A percentile compares a stretch with the other conserved stretches of the same genome.
phyloP scores from a whole-genome alignment of 2,113 vertebrate genomes.

The Eulemur rufifrons region DNA sequence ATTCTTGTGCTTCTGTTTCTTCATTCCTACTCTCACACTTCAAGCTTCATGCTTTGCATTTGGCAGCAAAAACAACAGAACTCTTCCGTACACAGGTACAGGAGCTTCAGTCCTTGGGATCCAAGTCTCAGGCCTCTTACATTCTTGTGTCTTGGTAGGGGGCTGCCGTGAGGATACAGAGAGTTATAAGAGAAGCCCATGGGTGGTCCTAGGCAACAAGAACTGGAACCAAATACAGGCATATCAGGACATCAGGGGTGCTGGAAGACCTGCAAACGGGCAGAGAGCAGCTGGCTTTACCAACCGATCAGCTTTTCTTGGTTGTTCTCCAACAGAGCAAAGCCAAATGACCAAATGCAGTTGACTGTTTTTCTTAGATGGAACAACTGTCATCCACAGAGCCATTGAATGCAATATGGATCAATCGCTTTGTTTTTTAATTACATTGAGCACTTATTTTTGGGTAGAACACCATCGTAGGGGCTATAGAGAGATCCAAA shows the following conservation, averaged over 20 bases:
- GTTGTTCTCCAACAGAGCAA: not conserved
- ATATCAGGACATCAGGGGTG: not conserved
- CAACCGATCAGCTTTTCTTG: not conserved
- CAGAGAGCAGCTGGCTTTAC: not conserved
- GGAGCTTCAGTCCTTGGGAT: not conserved
- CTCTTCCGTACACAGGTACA: not conserved
- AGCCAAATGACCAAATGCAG: not conserved
- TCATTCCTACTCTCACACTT: not conserved
- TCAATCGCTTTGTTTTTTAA: not conserved
- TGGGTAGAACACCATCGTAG: not conserved
- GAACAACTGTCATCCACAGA: not conserved
- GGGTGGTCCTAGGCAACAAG: not conserved
- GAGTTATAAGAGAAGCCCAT: not conserved
- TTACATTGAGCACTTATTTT: not conserved
- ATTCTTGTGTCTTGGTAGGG: not conserved
- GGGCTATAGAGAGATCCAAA: not conserved
- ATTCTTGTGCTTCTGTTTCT: not conserved
- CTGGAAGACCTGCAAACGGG: not conserved
- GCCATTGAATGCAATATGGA: not conserved
- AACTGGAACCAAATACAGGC: not conserved
- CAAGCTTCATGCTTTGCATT: not conserved
- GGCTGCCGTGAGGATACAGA: not conserved
- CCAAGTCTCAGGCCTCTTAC: not conserved
- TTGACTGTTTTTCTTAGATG: not conserved
- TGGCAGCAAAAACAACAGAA: not conserved